Evolutionary conservation across 2,113 vertebrate species (phyloP), one percentile per base, ranked within the genome.

Genomic region (Sander lucioperca): DNA sequence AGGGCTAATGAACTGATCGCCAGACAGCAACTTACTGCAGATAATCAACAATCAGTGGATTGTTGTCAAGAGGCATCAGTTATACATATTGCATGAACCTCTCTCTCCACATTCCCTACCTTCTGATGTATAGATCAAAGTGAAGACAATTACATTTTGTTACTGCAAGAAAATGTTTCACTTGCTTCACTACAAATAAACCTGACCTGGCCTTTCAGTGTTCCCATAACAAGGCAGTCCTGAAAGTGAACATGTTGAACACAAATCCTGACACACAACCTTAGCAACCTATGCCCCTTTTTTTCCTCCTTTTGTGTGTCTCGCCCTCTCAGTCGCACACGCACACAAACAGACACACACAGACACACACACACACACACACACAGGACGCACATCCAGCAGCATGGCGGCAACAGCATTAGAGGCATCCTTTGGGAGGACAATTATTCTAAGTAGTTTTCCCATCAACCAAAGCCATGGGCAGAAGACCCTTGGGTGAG

Each of bases 391-490:
- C 56, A 68, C 80, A 77, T 33, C 21, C 54, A 30, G 58, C 45
- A 64, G 72, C 61, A 6, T 14, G 47, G 77, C 61, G 82, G 78
- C 76, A 64, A 76, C 80, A 65, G 73, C 74, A 21, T 57, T 66
- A 64, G 88, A 81, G n/a, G 59, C 73, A 43, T 86, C 85, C 86
- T 91, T 88, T 91, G 67, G 78, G 76, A 90, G 85, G 91, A 90
- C 93, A 95, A 94, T 95, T 95, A 96, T 93, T 94, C 84, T 94
- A 93, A 95, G 93, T 93, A 94, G 92, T 93, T 93, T 93, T 93
- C 89, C 92, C 93, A 94, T 94, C 92, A 94, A 90, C 86, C 45
- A n/a, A 54, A 84, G 89, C 91, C 74, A 77, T 9, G 80, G 93
- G 93, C 83, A 64, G 84, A 73, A 86, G 90, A 93, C 87, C 93